Conservation (phyloP, 1,140 invertebrate genomes). For the Neoseiulus cucumeris region DNA sequence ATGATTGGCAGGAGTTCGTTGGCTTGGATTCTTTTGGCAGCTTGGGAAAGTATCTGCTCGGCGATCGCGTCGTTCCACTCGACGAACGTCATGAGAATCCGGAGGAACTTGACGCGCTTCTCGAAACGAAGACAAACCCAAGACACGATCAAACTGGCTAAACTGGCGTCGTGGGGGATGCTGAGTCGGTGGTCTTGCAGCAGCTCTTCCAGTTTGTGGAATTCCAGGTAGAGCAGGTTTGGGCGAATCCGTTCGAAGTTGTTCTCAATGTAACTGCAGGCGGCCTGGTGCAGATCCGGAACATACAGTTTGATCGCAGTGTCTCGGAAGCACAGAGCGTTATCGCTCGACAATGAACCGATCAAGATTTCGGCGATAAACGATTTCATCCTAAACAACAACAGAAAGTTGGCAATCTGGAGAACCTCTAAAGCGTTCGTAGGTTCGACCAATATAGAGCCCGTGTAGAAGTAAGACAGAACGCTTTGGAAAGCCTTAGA, state of each 20-base stretch:
- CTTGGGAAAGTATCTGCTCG: no score
- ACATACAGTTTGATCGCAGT: neutral
- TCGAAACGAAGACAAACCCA: no score
- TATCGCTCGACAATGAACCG: neutral
- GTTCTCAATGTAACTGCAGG: neutral
- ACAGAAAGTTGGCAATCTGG: conserved; percentile 10
- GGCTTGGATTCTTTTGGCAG: no score
- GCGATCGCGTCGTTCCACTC: no score
- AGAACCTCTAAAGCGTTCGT: neutral
- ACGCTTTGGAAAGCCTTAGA: neutral
- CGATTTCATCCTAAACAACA: neutral
- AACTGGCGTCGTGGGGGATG: no score
- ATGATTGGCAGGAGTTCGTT: neutral
- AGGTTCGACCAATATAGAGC: conserved; percentile 6
- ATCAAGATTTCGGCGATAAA: neutral
- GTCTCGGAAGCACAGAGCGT: neutral
- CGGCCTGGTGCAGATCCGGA: neutral
- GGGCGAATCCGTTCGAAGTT: neutral
- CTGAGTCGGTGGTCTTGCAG: neutral
- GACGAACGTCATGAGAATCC: no score
- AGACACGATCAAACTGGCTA: no score
- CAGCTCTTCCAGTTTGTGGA: neutral
- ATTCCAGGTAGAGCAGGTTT: neutral
- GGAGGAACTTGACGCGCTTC: no score
- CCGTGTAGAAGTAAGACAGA: neutral